Percentiles rank a stretch among this genome's conserved stretches.
Conservation (phyloP, 30 jellyfish, hydroid and myxozoan genomes). For the Chrysaora quinquecirrha region DNA sequence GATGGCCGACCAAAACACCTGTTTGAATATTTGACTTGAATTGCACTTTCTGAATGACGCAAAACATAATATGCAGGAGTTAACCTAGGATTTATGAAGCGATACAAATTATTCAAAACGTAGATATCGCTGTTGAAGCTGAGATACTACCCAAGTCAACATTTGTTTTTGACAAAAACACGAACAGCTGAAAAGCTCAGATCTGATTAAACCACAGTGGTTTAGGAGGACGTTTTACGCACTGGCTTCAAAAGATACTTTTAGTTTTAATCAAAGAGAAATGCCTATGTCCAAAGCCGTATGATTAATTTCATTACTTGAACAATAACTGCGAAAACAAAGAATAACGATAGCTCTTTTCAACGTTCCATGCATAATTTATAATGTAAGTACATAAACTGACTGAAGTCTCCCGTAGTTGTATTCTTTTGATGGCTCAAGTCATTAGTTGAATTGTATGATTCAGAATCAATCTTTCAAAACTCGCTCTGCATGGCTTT, state of each 20-base stretch:
- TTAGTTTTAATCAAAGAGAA: not conserved
- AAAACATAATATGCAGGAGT: not conserved
- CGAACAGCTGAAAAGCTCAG: not conserved
- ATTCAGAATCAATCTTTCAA: conserved; percentile 38
- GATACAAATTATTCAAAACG: not conserved
- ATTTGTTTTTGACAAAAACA: not conserved
- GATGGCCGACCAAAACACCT: conserved; percentile 9
- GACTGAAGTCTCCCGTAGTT: conserved; percentile 71
- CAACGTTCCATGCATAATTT: conserved; percentile 58
- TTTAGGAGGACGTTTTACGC: not conserved
- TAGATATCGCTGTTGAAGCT: not conserved
- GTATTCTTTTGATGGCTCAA: conserved; percentile 50
- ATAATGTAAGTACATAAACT: conserved; percentile 60
- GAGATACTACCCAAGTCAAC: not conserved
- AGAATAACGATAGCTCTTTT: conserved; percentile 59
- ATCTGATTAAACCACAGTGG: not conserved
- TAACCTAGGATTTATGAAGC: not conserved
- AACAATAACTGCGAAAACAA: conserved; percentile 28
- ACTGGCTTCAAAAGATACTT: not conserved
- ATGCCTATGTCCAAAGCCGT: not conserved
- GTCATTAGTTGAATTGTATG: conserved; percentile 56
- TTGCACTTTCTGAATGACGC: not conserved
- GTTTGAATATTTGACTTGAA: not conserved
- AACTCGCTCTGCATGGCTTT: conserved; percentile 62
- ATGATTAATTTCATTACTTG: conserved; percentile 47